Evolutionary conservation across 2,113 vertebrate species (phyloP).

Genomic region (Pachycephala philippinensis): DNA sequence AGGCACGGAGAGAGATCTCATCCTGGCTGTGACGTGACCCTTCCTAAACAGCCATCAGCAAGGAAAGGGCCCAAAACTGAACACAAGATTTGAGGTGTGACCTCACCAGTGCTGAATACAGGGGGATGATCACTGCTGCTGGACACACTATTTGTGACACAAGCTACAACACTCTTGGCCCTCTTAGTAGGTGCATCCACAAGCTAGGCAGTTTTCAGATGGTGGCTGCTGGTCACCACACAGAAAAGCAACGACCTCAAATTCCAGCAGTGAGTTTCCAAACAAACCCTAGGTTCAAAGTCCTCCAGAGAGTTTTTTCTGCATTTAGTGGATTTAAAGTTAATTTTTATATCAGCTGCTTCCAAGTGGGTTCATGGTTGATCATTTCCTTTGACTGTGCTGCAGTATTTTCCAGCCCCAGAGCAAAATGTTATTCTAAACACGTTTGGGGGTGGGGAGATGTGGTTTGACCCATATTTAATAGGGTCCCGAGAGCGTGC

Average conservation of each 20-base stretch:
- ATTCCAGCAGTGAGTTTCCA: background rate
- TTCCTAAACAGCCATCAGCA: background rate
- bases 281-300: background rate
- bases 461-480: background rate
- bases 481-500: background rate
- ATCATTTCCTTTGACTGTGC: background rate
- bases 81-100: fast-evolving
- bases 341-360: conserved; percentile 37
- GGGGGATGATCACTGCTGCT: background rate
- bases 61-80: background rate
- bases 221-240: background rate
- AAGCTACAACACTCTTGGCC: background rate
- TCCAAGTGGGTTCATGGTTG: background rate
- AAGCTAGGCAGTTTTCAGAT: background rate
- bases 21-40: fast-evolving
- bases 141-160: background rate
- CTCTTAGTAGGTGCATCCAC: background rate
- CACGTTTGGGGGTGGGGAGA: background rate
- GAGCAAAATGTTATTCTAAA: background rate
- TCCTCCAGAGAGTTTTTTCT: background rate
- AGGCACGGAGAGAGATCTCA: background rate
- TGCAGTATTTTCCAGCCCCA: background rate
- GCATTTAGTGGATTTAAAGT: background rate
- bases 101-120: background rate
- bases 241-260: background rate